Base-by-base conservation (phyloP, 2,113 vertebrate genomes). In the Hymenochirus boettgeri region DNA sequence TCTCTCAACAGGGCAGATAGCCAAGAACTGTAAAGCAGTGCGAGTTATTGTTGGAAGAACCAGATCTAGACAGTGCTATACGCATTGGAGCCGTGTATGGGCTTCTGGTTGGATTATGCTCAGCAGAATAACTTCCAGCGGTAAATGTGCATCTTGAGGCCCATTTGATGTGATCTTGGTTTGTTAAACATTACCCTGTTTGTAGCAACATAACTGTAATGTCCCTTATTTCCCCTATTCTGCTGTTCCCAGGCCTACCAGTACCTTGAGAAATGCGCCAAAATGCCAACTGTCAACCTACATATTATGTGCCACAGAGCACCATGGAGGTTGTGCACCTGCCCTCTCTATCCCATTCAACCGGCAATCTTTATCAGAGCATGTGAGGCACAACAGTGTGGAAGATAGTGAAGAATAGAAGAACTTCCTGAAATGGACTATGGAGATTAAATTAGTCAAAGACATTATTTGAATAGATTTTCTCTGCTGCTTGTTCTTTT, bases 1-100 rank as follows among this genome's bases (percentile, higher is more conserved):
- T 18, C 17, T 42, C 22, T 61, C 17, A 3, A 24, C 66, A 99
- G 96, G 72, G 25, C 89, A 48, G 88, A 98, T 31, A 76, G 91
- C 26, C 78, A 73, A 2, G 95, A 95, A 73, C 92, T 0, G 65
- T 92, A 45, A 80, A 59, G 35, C 78, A 93, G 70, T 98, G 94
- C 15, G 90, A 96, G 61, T 72, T 86, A 19, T 85, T 99, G 60
- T 82, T 99, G 17, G 82, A 86, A 26, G 95, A 98, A 70, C 81
- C 85, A 0, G 89, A 93, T 35, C 71, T 94, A 13, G 89, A 96
- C 24, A 75, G 72, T 0, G 81, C 89, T 1, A 69, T 99, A 64
- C 87, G 92, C 26, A 57, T 85, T 0, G 94, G 96, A 0, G 92
- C 98, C 0, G 55, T 91, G 6, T 87, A 85, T 8, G 85, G 89